These are phyloP conservation scores for Epinephelus fuscoguttatus DNA, from an alignment of 2,113 vertebrate genomes.

Conservation along the genomic window DNA sequence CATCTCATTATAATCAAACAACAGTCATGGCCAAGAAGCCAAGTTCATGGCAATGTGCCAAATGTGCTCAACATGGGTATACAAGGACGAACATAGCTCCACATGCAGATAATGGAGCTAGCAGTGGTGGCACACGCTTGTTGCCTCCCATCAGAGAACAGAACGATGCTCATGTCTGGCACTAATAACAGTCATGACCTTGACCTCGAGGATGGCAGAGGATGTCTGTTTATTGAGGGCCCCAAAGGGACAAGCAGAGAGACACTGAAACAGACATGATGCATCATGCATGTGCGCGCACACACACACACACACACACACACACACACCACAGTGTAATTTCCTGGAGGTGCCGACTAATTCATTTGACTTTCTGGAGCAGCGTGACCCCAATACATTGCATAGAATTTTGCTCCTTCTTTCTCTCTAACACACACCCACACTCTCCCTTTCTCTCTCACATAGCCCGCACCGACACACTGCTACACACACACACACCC, in stretches of 20 bases:
- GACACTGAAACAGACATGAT: conserved; percentile 53
- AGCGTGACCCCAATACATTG: conserved; percentile 66
- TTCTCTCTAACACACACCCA: conserved; percentile 34
- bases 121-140: conserved; percentile 31
- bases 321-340: conserved; percentile 48
- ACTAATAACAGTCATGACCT: conserved; percentile 71
- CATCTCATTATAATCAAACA: conserved; percentile 44
- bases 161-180: conserved; percentile 52
- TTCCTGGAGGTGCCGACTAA: conserved; percentile 73
- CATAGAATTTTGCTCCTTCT: conserved; percentile 34
- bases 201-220: conserved; percentile 73
- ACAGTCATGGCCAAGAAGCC: conserved; percentile 51
- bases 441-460: conserved; percentile 21
- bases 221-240: conserved; percentile 70
- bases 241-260: conserved; percentile 58
- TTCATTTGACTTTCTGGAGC: conserved; percentile 77
- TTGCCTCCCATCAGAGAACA: conserved; percentile 63
- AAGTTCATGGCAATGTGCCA: conserved; percentile 44
- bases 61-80: conserved; percentile 38
- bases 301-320: conserved; percentile 5
- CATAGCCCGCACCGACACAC: neutral
- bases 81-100: conserved; percentile 44
- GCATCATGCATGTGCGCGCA: conserved; percentile 44
- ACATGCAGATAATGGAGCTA: conserved; percentile 55
- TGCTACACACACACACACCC: conserved; percentile 1